Percentiles rank a stretch among this genome's conserved stretches.
Evolutionary conservation across 2,888 invertebrate species (phyloP).

Genomic region (Masnerella sp.): DNA sequence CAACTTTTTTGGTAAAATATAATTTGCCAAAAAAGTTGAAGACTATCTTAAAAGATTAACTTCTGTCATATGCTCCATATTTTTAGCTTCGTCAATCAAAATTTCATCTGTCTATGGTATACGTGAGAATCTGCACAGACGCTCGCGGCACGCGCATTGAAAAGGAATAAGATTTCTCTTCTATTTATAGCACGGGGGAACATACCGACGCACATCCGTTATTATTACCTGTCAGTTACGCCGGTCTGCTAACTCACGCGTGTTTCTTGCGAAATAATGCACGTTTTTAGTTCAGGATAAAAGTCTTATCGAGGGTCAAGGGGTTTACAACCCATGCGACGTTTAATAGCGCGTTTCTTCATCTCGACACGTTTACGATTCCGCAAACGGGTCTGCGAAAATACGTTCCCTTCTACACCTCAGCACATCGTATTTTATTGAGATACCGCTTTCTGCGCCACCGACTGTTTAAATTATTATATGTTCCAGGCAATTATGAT

Average conservation of each 20-base stretch:
- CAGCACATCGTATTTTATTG: too few relatives aligned
- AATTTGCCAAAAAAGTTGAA: too few relatives aligned
- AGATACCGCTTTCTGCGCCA: too few relatives aligned
- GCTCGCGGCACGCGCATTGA: slow-evolving; percentile 69
- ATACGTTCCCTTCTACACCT: too few relatives aligned
- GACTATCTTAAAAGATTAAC: too few relatives aligned
- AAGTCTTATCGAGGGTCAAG: slow-evolving; percentile 22
- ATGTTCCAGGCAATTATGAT: slow-evolving; percentile 31
- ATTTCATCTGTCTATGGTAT: slow-evolving; percentile 8
- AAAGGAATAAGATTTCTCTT: slow-evolving; percentile 76
- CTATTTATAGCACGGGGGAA: slow-evolving; percentile 73
- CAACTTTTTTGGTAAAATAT: too few relatives aligned
- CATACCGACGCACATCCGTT: slow-evolving; percentile 72
- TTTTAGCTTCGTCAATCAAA: neutral
- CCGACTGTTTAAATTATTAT: too few relatives aligned
- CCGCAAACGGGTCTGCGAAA: neutral
- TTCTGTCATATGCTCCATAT: too few relatives aligned
- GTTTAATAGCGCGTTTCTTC: slow-evolving; percentile 27
- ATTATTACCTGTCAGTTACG: slow-evolving; percentile 71
- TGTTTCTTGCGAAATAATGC: slow-evolving; percentile 35
- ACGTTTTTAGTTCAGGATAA: slow-evolving; percentile 12
- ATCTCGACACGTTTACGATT: slow-evolving; percentile 6
- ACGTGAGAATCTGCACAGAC: slow-evolving; percentile 31
- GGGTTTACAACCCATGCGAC: slow-evolving; percentile 26
- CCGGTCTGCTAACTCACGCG: slow-evolving; percentile 41